These are phyloP conservation scores for Temnothorax nylanderi DNA, from an alignment of 1,140 invertebrate genomes.

Conservation along the genomic window DNA sequence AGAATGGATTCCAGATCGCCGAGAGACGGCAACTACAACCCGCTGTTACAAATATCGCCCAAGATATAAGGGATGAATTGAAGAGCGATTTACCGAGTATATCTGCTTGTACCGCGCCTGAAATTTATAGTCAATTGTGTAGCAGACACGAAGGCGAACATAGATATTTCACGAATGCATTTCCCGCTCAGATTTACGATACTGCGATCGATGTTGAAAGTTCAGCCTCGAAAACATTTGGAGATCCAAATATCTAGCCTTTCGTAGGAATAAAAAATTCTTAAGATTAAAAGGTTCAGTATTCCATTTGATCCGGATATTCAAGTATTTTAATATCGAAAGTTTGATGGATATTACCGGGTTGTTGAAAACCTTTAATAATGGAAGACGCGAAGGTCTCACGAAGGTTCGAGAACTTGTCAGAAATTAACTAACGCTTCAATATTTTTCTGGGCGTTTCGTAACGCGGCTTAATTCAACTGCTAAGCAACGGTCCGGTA, in stretches of 20 bases:
- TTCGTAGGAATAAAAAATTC: not conserved
- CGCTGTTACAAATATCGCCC: constrained; percentile 38
- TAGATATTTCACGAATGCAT: constrained; percentile 17
- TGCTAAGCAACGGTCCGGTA: not conserved
- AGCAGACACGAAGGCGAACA: not conserved
- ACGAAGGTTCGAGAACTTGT: not conserved
- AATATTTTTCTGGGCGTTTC: constrained; percentile 8
- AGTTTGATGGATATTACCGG: constrained; percentile 3
- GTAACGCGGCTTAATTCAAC: constrained; percentile 29
- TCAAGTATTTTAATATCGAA: constrained; percentile 28
- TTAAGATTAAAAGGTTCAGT: not conserved
- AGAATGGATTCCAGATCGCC: constrained; percentile 59
- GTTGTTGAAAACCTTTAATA: constrained; percentile 19
- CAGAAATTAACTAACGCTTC: constrained; percentile 8
- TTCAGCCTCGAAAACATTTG: not conserved
- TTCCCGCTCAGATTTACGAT: not conserved
- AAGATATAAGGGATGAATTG: constrained; percentile 45
- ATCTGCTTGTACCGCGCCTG: not conserved
- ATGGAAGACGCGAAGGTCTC: not conserved
- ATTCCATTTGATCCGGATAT: constrained; percentile 16
- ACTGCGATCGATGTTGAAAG: not conserved
- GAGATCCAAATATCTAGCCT: not conserved
- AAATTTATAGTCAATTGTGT: constrained; percentile 52
- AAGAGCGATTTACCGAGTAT: constrained; percentile 33
- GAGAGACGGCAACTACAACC: constrained; percentile 9